phyloP scores from a whole-genome alignment of 2,797 vertebrate genomes.

The Mallotus villosus region DNA sequence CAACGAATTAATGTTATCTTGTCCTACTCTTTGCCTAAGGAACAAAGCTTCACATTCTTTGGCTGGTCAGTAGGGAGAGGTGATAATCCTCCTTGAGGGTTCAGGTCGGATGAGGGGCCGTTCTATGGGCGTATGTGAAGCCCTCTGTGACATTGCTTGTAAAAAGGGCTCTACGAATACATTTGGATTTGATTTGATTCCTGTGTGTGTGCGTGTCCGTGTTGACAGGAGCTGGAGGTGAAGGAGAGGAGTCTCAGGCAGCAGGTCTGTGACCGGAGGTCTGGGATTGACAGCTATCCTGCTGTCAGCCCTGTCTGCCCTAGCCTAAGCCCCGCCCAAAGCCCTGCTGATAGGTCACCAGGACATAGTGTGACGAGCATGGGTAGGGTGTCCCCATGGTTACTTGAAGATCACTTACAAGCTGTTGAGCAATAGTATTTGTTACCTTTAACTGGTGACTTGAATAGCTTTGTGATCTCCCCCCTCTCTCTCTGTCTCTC shows the following conservation, averaged over 20 bases:
- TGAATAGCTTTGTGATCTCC: too few relatives aligned
- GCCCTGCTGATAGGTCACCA: constrained; percentile 61
- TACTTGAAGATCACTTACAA: background rate
- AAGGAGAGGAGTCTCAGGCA: constrained; percentile 56
- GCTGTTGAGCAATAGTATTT: background rate
- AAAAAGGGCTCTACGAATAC: too few relatives aligned
- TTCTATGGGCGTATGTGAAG: background rate
- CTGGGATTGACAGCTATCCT: constrained; percentile 47
- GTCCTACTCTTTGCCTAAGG: background rate
- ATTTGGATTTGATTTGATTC: too few relatives aligned
- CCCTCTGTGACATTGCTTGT: too few relatives aligned
- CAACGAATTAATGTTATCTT: background rate
- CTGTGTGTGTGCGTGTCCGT: constrained; percentile 7
- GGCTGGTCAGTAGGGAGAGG: background rate
- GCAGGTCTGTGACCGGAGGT: constrained; percentile 42
- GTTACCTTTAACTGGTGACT: too few relatives aligned
- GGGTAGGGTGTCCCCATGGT: constrained; percentile 40
- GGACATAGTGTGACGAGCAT: constrained; percentile 47
- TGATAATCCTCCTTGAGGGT: background rate
- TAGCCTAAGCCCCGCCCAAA: constrained; percentile 51
- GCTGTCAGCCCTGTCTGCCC: constrained; percentile 56
- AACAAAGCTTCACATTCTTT: background rate
- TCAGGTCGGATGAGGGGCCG: background rate
- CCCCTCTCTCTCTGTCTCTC: too few relatives aligned
- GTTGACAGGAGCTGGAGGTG: constrained; percentile 65